A percentile compares a stretch with the other conserved stretches of the same genome.
These are phyloP conservation scores for Meles meles DNA, from an alignment of 2,113 vertebrate species.

Conservation along the genomic window DNA sequence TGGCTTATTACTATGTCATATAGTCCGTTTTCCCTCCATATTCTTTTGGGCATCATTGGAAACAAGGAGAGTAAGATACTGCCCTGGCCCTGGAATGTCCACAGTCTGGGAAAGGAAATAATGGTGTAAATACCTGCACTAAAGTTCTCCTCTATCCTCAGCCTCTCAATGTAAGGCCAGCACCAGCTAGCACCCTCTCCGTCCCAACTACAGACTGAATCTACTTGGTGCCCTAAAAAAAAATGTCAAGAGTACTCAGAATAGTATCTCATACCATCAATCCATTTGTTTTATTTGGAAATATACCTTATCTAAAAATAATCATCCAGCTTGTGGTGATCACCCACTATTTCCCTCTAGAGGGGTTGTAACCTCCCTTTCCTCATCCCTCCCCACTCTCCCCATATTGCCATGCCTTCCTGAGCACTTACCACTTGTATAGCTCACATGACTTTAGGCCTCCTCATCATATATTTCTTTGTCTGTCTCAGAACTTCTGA, in stretches of 20 bases:
- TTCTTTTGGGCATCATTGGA: neutral
- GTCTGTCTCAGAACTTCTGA: neutral
- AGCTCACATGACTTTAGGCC: neutral
- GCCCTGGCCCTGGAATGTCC: neutral
- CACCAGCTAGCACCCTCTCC: neutral
- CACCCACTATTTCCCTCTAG: neutral
- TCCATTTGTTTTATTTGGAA: neutral
- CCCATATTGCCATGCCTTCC: neutral
- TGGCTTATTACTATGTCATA: neutral
- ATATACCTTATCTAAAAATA: neutral
- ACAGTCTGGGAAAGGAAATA: neutral
- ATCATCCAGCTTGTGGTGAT: neutral
- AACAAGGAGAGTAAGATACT: neutral
- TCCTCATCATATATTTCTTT: neutral
- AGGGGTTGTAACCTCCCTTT: neutral
- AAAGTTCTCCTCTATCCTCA: neutral
- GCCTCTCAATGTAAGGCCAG: neutral
- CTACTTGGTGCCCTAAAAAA: neutral
- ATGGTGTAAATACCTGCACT: neutral
- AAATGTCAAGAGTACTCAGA: neutral
- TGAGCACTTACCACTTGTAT: neutral
- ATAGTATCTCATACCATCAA: neutral
- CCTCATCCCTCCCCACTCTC: neutral
- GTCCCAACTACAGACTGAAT: neutral
- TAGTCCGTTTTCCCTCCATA: neutral